Base-by-base conservation (phyloP, 2,797 vertebrate species). In the Scyliorhinus canicula region DNA sequence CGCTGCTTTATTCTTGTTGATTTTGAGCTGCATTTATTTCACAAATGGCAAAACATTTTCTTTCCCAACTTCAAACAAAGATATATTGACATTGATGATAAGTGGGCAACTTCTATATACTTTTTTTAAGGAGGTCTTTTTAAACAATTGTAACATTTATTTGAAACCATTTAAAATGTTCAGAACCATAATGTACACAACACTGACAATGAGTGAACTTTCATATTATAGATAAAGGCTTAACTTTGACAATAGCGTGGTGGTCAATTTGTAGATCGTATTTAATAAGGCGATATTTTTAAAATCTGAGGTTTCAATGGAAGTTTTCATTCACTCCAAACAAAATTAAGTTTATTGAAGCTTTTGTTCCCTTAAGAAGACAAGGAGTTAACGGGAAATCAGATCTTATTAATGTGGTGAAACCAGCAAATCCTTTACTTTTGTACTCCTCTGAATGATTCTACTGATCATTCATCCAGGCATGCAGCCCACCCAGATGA, bases 71-170 rank as follows among this genome's bases (percentile, higher is more conserved):
- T 98, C 98, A 98, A 98, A 98, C 98, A 97, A 96, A 97, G 97
- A 97, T 96, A 97, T 98, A 97, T 98, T 98, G 98, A 98, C 98
- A 98, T 96, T 98, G 97, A 97, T 97, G 97, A 97, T 96, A 96
- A 98, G 98, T 98, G 97, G 97, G 97, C 97, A 98, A 98, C 98
- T 97, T 74, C 57, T 67, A 50, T 97, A 98, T 98, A 98, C 97
- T 97, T 97, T 96, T 98, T 47, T 93, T 69, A 98, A 98, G 98
- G 98, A 97, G 98, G 98, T 98, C 98, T 97, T 96, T 98, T 98
- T 98, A 98, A 98, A 98, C 97, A 98, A 96, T 97, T 97, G 47
- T 52, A 74, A 14, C 97, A 98, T 98, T 98, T 96, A 97, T 98
- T 97, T 97, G 98, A 97, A 97, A 96, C 97, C 98, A 98, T 98